Base-by-base conservation (phyloP, 2,888 invertebrate genomes). In the Ectropis crepuscularia region DNA sequence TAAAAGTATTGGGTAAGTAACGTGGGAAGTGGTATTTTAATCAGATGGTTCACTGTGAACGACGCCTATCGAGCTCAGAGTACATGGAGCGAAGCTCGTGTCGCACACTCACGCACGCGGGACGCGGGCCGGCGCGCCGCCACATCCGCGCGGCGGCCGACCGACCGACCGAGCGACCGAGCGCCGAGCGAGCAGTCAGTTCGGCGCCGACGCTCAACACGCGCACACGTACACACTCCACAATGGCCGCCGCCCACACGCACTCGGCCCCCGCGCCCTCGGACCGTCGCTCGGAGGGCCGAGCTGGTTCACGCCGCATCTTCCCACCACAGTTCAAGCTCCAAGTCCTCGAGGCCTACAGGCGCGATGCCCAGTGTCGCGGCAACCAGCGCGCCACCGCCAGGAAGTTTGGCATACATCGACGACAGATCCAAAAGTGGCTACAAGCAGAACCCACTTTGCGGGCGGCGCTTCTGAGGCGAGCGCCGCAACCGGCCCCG, bases 401-500 rank as follows among this genome's bases (percentile, higher is more conserved):
- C 66, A 94, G 97, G 79, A 98, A 98, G 88, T 98, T 97, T 87
- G 96, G 97, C 63, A 97, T 98, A 71, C 97, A 98, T 86, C 94
- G 97, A 63, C 94, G 97, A 64, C 97, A 98, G 88, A 97, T 98
- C 74, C 97, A 98, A 89, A 97, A 98, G 93, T 98, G 97, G 97
- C 91, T 98, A 72, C 97, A 97, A 89, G 96, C 96, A 78, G 97
- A 97, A 87, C 94, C 95, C 67, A 95, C 95, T 83, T 89, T 97
- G 70, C 94, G 97, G 77, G 96, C 95, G 67, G 96, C 96, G 74
- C 95, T 97, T 54, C 71, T 90, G 66, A 85, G 92, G 69, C 79
- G 92, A 73, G 90, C 90, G 47, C 92, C 92, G 28, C 91, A 92
- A 71, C 90, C 92, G 47, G 92, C 92, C 6, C 91, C 92, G 6